Base-by-base conservation (phyloP, 64 coral and sea anemone genomes). In the Dendrophyllia cribrosa region DNA sequence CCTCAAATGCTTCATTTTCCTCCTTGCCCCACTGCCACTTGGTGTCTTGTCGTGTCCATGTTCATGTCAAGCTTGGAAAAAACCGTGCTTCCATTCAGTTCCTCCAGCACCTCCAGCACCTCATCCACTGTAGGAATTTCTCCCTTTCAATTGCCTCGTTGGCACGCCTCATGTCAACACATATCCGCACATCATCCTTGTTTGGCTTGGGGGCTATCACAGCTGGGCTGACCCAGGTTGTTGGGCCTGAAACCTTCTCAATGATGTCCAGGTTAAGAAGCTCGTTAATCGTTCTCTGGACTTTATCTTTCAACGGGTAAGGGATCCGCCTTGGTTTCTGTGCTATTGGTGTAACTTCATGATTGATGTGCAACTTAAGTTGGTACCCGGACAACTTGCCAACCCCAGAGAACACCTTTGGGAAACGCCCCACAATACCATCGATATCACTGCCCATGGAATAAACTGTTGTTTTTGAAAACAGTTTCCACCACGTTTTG, bases 151-250 rank as follows among this genome's bases (percentile, higher is more conserved):
- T 92, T 16, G 90, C 70, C 56, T 86, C 23, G 15, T 86, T 92
- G 6, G 82, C 71, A 51, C 72, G 48, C 46, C 90, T 51, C 83
- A 93, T 93, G 21, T 87, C 49, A 12, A 87, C 82, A 58, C 82
- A 87, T 25, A 68, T 63, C 24, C 88, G 70, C 7, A 90, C 66
- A 25, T 90, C 60, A 48, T 77, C 76, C 10, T 69, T 76, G 47
- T 52, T 51, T 64, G 34, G 20, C 76, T 93, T 93, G 6, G 90
- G 55, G 43, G 65, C 80, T 1, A 92, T 24, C 23, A 86, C 72
- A 74, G 77, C 24, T 66, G 91, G 82, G 48, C 83, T 93, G 58
- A 93, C 83, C 82, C 91, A 93, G 25, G 91, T 70, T 91, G 89
- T 91, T 43, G 75, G 84, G 3, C 84, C 83, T 61, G 67, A 64